Percentiles rank a stretch among this genome's conserved stretches.
These are phyloP conservation scores for Acleris sparsana DNA, from an alignment of 2,888 invertebrate genomes.

Conservation along the genomic window DNA sequence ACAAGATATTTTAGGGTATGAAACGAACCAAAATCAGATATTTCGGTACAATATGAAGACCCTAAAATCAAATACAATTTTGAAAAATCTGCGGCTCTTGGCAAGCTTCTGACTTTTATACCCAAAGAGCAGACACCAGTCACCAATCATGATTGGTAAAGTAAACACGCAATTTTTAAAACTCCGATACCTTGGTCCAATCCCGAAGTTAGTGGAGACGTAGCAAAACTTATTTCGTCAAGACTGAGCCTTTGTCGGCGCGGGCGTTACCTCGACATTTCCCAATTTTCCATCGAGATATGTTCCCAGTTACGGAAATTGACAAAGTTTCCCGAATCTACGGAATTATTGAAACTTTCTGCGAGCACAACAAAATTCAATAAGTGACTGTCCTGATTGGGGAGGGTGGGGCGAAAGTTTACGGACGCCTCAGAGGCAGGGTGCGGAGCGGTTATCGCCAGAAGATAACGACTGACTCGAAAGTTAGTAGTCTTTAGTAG, in stretches of 20 bases:
- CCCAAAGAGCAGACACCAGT: background rate
- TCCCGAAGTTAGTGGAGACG: slow-evolving; percentile 16
- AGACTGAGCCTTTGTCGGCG: slow-evolving; percentile 26
- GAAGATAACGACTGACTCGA: slow-evolving; percentile 11
- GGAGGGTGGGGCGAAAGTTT: slow-evolving; percentile 34
- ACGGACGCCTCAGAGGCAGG: background rate
- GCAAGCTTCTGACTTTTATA: too few species aligned
- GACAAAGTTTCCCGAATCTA: slow-evolving; percentile 75
- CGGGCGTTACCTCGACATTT: slow-evolving; percentile 40
- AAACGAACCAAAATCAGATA: too few species aligned
- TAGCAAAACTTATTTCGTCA: slow-evolving; percentile 30
- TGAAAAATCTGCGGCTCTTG: too few species aligned
- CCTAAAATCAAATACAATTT: too few species aligned
- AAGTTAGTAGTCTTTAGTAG: slow-evolving; percentile 11
- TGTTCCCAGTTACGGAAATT: slow-evolving; percentile 76
- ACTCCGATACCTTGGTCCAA: slow-evolving; percentile 23
- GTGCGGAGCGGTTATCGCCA: slow-evolving; percentile 10
- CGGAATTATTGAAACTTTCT: slow-evolving; percentile 78
- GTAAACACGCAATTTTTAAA: slow-evolving; percentile 32
- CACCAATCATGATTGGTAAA: slow-evolving; percentile 4
- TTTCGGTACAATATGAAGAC: too few species aligned
- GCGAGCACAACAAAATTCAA: slow-evolving; percentile 81
- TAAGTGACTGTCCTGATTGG: slow-evolving; percentile 81
- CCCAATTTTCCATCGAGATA: slow-evolving; percentile 61
- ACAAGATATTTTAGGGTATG: too few species aligned